Percentiles rank a stretch among this genome's conserved stretches.
Evolutionary conservation across 2,113 vertebrate genomes (phyloP).

Genomic region (Xenopus tropicalis): DNA sequence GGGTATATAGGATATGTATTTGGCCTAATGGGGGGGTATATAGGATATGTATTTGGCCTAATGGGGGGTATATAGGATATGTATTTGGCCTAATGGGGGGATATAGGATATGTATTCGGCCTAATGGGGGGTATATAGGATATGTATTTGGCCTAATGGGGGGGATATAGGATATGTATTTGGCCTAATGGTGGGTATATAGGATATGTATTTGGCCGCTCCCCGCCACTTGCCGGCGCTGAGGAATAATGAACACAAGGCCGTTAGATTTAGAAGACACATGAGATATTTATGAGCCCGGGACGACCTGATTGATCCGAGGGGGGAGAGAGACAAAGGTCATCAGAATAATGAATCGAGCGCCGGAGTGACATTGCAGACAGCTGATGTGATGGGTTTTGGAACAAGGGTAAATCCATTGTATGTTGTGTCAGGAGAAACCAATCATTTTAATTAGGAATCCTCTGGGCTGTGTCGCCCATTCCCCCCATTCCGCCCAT

Average conservation of each 20-base stretch:
- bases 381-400: constrained; percentile 20
- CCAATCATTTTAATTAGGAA: neutral
- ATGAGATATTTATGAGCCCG: constrained; percentile 21
- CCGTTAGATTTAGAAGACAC: neutral
- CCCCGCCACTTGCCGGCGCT: neutral
- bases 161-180: no score
- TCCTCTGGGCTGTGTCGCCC: neutral
- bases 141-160: no score
- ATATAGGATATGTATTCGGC: no score
- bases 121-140: no score
- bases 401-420: constrained; percentile 2
- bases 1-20: no score
- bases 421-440: neutral
- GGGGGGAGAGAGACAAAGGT: constrained; percentile 15
- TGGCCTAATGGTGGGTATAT: no score
- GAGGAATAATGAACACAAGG: constrained; percentile 1
- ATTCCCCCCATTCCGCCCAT: no score
- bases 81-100: no score
- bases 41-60: no score
- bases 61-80: no score
- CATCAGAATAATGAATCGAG: constrained; percentile 27
- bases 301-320: constrained; percentile 9
- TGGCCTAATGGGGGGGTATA: no score
- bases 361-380: neutral
- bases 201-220: neutral